Evolutionary conservation across 2,888 invertebrate species (phyloP), one percentile per base, ranked within the genome.

Genomic region (Epirrita christyi): DNA sequence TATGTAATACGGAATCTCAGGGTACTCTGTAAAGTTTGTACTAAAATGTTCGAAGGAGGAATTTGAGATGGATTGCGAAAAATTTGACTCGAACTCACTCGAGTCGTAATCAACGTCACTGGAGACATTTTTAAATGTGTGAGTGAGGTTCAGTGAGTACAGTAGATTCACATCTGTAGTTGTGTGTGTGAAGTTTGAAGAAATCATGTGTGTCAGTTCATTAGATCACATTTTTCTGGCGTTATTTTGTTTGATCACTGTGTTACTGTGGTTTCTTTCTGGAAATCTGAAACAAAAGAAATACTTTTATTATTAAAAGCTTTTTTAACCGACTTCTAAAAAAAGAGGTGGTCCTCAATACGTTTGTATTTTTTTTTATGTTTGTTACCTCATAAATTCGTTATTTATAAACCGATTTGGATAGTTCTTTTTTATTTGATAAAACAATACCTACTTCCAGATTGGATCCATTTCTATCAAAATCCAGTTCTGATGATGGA

Each of bases 1-100:
- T 83, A 98, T 96, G 92, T 98, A 98, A 77, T 94, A 93, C 67
- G 98, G 97, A 76, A 97, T 94, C 73, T 94, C 93, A 61, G 93
- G 93, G 71, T 89, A 91, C 48, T 90, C 90, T 55, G 86, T 86
- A 61, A 81, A 88, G 66, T 86, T 88, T 11, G 75, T 75, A 58
- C 73, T 78, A 27, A 21, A 4, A 2, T 21, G 21, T 21, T 74
- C 76, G 68, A 78, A 80, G 10, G 71, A 1, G 4, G 44, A 8
- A 60, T 61, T 78, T 75, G 29, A 70, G 55, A 46, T 59, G 48
- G 34, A 72, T 71, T 36, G 64, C 37, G 63, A 37, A 6, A 48
- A 50, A 21, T 61, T 74, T 64, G 70, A 65, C 55, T 64, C 69
- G 44, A 62, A 64, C 3, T 64, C 54, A 27, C 56, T 58, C 38